Evolutionary conservation across 1,140 invertebrate genomes (phyloP).

Genomic region (Uloborus diversus): DNA sequence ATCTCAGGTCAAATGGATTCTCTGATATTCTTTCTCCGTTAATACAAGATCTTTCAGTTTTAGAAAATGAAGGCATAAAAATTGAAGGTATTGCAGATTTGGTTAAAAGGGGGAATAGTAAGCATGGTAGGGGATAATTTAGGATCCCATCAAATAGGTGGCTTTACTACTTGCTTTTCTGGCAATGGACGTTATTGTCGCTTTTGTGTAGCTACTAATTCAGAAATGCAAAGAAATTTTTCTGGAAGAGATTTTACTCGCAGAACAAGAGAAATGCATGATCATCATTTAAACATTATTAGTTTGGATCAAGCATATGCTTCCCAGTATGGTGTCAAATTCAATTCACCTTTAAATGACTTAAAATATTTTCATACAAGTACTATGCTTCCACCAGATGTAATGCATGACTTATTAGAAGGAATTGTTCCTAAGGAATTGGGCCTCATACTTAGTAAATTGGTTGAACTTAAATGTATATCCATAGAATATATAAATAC

Average conservation of each 20-base stretch:
- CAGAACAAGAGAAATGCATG: neutral
- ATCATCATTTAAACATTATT: neutral
- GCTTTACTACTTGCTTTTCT: neutral
- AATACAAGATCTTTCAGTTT: neutral
- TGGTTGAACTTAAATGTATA: neutral
- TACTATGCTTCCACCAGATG: neutral
- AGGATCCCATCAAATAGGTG: neutral
- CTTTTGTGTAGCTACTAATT: neutral
- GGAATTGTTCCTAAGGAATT: neutral
- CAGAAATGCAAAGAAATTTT: neutral
- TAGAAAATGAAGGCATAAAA: conserved; percentile 1
- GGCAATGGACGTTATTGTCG: neutral
- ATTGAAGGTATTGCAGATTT: neutral
- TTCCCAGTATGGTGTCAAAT: neutral
- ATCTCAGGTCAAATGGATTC: neutral
- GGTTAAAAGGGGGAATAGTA: conserved; percentile 13
- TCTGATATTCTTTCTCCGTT: neutral
- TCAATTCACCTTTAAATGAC: neutral
- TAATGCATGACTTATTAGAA: neutral
- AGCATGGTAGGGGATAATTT: conserved; percentile 4
- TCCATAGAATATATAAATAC: neutral
- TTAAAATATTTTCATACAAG: neutral
- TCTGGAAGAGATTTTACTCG: neutral
- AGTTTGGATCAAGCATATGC: neutral
- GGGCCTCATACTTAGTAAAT: neutral